Evolutionary conservation across 2,113 vertebrate genomes (phyloP).

Genomic region (Laticauda laticaudata): DNA sequence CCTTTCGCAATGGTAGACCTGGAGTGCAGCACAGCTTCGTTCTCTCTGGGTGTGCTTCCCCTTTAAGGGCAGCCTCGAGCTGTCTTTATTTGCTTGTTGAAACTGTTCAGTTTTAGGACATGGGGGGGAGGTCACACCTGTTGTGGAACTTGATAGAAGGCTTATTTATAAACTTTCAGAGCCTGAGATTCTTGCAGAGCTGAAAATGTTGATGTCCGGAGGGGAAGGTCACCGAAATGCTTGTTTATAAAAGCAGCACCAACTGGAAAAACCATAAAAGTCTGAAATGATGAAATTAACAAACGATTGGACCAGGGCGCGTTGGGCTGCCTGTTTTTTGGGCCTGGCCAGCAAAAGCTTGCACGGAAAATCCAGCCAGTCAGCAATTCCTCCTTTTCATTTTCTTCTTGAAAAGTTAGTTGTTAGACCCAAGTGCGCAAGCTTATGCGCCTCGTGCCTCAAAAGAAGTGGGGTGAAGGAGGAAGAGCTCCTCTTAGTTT

Average conservation of each 20-base stretch:
- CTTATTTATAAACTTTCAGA: conserved; percentile 99
- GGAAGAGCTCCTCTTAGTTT: conserved; percentile 56
- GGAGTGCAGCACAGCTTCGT: background rate
- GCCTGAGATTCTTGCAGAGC: conserved; percentile 94
- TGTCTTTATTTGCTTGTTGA: conserved; percentile 83
- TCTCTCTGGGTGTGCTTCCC: conserved; percentile 51
- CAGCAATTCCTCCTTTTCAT: conserved; percentile 57
- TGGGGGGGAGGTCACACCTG: conserved; percentile 97
- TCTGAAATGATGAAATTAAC: conserved; percentile 92
- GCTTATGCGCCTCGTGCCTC: background rate
- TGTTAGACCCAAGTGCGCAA: conserved; percentile 7
- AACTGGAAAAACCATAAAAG: conserved; percentile 93
- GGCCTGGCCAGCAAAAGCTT: conserved; percentile 57
- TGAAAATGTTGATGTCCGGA: conserved; percentile 92
- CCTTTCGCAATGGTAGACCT: background rate
- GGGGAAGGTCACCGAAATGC: conserved; percentile 89
- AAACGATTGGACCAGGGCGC: conserved; percentile 77
- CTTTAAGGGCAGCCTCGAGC: conserved; percentile 72
- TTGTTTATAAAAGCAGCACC: conserved; percentile 93
- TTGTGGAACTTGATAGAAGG: conserved; percentile 99
- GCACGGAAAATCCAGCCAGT: conserved; percentile 62
- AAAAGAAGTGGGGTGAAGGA: conserved; percentile 28
- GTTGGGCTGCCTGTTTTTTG: conserved; percentile 52
- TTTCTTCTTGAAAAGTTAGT: conserved; percentile 45
- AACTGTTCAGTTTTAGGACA: conserved; percentile 99